Evolutionary conservation across 2,888 invertebrate genomes (phyloP).

Genomic region (Synergus gifuensis): DNA sequence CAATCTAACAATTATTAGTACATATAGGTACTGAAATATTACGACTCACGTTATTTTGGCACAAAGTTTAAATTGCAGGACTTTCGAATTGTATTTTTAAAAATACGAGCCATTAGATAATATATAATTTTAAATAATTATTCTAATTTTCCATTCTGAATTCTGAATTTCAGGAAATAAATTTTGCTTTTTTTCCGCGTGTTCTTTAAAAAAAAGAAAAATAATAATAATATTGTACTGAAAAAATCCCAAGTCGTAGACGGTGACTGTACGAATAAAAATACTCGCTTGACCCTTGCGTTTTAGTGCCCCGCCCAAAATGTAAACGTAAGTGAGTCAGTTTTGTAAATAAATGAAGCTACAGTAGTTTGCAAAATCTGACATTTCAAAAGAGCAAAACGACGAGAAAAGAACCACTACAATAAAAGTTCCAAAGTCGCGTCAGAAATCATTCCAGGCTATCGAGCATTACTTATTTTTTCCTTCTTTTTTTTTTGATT

Average conservation of each 20-base stretch:
- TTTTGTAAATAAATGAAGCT: slow-evolving; percentile 5
- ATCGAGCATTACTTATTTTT: neutral
- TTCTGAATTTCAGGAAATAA: neutral
- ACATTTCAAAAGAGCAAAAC: neutral
- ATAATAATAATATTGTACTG: neutral
- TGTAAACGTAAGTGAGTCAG: slow-evolving; percentile 18
- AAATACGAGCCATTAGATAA: no score
- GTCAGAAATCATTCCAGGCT: slow-evolving; percentile 4
- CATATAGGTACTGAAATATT: no score
- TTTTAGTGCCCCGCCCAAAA: neutral
- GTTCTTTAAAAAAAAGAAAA: neutral
- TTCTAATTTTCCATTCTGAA: neutral
- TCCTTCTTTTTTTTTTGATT: neutral
- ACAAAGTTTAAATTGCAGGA: neutral
- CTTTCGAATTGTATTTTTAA: neutral
- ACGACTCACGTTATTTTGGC: neutral
- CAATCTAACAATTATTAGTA: no score
- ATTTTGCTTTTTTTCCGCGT: neutral
- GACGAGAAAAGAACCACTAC: neutral
- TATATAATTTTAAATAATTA: neutral
- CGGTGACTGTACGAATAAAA: slow-evolving; percentile 39
- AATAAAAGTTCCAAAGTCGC: neutral
- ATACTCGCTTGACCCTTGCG: slow-evolving; percentile 11
- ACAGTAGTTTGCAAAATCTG: neutral
- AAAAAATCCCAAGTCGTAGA: slow-evolving; percentile 22